Evolutionary conservation across 2,797 vertebrate genomes (phyloP), one percentile per base, ranked within the genome.

Genomic region (Pygocentrus nattereri): DNA sequence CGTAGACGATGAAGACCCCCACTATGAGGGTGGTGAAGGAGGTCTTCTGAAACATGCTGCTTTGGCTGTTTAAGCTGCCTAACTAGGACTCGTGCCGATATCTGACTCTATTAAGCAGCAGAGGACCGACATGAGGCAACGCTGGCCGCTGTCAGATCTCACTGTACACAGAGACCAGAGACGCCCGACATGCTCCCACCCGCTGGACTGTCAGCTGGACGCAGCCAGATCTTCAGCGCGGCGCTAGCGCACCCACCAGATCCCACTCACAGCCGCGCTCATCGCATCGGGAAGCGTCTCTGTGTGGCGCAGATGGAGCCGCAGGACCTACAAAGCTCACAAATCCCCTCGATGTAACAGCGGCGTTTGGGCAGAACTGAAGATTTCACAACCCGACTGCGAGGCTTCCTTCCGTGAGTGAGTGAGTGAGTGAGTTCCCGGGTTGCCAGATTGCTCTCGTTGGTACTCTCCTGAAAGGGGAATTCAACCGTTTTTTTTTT

Each of bases 1-100:
- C 96, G 70, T 99, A 99, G 56, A 98, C 95, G 83, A 96, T 94
- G 84, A 98, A 99, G 82, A 98, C 95, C 62, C 97, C 97, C 85
- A 99, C 95, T 34, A 96, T 94, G 89, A 98, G 92, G 84, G 95
- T 94, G 89, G 97, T 99, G 91, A 99, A 96, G 0, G 97, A 98
- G 74, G 94, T 92, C 86, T 94, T 95, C 69, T 95, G 91, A 84
- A 95, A 94, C 94, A 95, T 95, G 85, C 79, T 86, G 86, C 25
- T 75, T 13, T 21, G n/a, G 19, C 62, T 86, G 85, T 25, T 75
- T 13, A 11, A n/a, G 19, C 62, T 12, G 8, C 23, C 69, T 62
- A 18, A 71, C 52, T 64, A 47, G 13, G 4, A 19, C 16, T 21
- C 19, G 4, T 15, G 6, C 21, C 56, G 34, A 56, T 23, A 65